phyloP scores from a whole-genome alignment of 2,888 invertebrate species.

The Phortica magna region DNA sequence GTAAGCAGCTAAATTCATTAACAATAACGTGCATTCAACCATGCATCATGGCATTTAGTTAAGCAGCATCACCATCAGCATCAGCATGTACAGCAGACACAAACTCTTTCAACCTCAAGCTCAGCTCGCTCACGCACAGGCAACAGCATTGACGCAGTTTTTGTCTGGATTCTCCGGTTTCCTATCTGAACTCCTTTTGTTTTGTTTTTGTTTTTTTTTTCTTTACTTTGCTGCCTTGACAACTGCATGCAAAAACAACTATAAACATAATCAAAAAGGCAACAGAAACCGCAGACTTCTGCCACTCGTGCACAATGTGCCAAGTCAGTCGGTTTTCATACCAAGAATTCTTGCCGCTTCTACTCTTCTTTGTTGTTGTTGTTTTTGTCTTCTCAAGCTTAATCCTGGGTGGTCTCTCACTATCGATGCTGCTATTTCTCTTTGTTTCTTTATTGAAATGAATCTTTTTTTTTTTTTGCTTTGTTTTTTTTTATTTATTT shows the following conservation, averaged over 20 bases:
- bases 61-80: background rate
- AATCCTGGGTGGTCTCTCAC: conserved; percentile 34
- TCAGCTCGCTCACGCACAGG: too few species aligned
- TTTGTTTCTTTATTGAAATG: conserved; percentile 3
- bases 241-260: background rate
- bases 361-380: background rate
- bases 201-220: background rate
- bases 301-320: background rate
- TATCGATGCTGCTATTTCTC: conserved; percentile 3
- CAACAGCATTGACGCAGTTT: too few species aligned
- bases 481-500: background rate
- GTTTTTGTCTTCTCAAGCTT: conserved; percentile 11
- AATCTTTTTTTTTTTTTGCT: background rate
- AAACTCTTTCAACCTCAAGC: background rate
- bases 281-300: background rate
- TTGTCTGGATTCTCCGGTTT: background rate
- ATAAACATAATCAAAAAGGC: background rate
- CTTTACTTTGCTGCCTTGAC: background rate
- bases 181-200: background rate
- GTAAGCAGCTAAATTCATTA: conserved; percentile 26
- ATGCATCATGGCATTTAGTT: conserved; percentile 17
- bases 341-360: conserved; percentile 5
- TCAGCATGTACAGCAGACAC: background rate
- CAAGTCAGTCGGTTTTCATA: conserved; percentile 23
- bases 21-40: conserved; percentile 26